A percentile compares a stretch with the other conserved stretches of the same genome.
Conservation (phyloP, 1,140 invertebrate species). For the Pseudobourletiella spinata region DNA sequence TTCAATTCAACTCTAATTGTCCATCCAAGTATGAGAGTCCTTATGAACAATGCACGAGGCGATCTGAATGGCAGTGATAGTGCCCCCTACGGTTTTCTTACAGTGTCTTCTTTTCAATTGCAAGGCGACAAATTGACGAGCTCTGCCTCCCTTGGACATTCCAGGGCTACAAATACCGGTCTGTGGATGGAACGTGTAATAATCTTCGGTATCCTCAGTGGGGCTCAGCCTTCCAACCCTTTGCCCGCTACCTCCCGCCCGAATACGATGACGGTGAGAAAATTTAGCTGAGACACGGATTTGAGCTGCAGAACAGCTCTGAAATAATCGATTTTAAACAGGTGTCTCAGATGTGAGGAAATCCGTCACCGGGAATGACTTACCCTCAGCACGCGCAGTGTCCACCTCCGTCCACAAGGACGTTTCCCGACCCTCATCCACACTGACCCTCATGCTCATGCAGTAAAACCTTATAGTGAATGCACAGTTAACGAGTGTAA, state of each 20-base stretch:
- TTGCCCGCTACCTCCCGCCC: constrained; percentile 66
- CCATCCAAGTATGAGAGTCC: constrained; percentile 24
- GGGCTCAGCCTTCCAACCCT: constrained; percentile 67
- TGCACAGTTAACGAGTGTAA: not conserved
- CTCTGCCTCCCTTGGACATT: constrained; percentile 16
- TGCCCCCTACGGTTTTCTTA: too few relatives aligned
- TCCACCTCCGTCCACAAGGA: constrained; percentile 40
- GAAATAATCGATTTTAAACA: too few relatives aligned
- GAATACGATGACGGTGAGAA: constrained; percentile 68
- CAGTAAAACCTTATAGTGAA: constrained; percentile 44
- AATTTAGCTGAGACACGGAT: too few relatives aligned
- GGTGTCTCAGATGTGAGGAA: constrained; percentile 33
- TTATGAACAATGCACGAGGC: too few relatives aligned
- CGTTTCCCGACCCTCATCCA: constrained; percentile 37
- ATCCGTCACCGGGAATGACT: constrained; percentile 31
- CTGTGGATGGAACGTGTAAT: constrained; percentile 76
- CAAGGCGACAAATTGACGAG: constrained; percentile 25
- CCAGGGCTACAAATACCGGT: constrained; percentile 50
- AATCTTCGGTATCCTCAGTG: constrained; percentile 60
- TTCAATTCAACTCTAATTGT: constrained; percentile 22
- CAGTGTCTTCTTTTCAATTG: too few relatives aligned
- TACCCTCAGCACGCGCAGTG: constrained; percentile 39
- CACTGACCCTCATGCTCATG: constrained; percentile 67
- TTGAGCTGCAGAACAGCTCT: too few relatives aligned
- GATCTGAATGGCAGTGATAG: too few relatives aligned